phyloP scores from a whole-genome alignment of 2,113 vertebrate genomes.

The Solenodon paradoxus region DNA sequence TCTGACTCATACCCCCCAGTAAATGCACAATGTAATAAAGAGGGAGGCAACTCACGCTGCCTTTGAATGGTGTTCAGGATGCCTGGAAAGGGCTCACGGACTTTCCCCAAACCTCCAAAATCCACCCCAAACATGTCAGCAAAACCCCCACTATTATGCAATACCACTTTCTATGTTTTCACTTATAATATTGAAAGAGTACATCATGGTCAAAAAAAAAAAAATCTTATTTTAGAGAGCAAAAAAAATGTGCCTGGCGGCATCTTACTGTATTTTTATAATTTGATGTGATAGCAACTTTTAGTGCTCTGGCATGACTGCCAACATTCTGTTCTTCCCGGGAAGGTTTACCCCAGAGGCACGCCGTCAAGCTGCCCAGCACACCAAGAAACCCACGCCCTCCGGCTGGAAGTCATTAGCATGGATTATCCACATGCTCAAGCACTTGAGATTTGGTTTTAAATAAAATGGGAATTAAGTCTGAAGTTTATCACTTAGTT shows the following conservation, averaged over 20 bases:
- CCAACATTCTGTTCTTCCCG: background rate
- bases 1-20: rapidly evolving
- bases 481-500: conserved; percentile 22
- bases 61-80: background rate
- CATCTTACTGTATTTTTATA: background rate
- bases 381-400: background rate
- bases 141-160: background rate
- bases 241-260: background rate
- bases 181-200: background rate
- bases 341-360: background rate
- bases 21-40: background rate
- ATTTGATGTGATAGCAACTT: background rate
- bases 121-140: background rate
- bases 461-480: conserved; percentile 8
- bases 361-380: background rate
- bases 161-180: background rate
- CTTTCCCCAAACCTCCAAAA: background rate
- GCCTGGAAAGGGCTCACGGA: background rate
- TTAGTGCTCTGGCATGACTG: background rate
- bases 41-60: background rate
- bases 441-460: conserved; percentile 28
- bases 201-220: background rate
- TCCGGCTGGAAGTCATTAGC: background rate
- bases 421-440: background rate
- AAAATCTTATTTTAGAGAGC: too few relatives aligned